These are phyloP conservation scores for Ataeniobius toweri DNA, from an alignment of 2,797 vertebrate genomes.

Conservation along the genomic window DNA sequence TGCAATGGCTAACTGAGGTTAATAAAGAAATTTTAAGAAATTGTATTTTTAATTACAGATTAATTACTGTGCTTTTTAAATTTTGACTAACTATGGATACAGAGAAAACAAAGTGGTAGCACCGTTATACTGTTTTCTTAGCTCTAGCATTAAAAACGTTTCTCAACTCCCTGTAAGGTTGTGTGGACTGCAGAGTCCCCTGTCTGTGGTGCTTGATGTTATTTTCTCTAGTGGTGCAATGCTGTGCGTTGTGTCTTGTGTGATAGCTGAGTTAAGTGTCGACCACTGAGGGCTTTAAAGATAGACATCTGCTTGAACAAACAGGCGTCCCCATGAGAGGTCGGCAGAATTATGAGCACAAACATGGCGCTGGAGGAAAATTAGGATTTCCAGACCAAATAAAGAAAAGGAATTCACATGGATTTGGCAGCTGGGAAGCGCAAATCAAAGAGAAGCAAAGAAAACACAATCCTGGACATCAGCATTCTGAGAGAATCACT, in stretches of 20 bases:
- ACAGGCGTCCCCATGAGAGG: conserved; percentile 54
- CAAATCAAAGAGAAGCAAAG: conserved; percentile 43
- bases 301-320: conserved; percentile 77
- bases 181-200: conserved; percentile 48
- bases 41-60: not conserved
- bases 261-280: conserved; percentile 69
- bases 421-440: conserved; percentile 33
- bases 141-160: conserved; percentile 59
- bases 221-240: conserved; percentile 64
- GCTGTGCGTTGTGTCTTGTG: conserved; percentile 57
- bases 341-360: conserved; percentile 57
- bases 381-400: conserved; percentile 62
- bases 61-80: not conserved
- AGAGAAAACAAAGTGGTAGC: conserved; percentile 31
- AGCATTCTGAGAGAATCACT: conserved; percentile 28
- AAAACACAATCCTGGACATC: conserved; percentile 43
- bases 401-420: conserved; percentile 62
- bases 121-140: conserved; percentile 41
- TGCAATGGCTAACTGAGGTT: not conserved
- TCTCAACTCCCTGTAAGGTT: conserved; percentile 60
- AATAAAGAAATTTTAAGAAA: too few relatives aligned
- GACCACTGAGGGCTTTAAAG: conserved; percentile 73
- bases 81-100: not conserved
- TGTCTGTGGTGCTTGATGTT: conserved; percentile 68
- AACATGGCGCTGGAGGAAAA: conserved; percentile 44